phyloP scores from a whole-genome alignment of 1,140 invertebrate species.

The Maconellicoccus hirsutus region DNA sequence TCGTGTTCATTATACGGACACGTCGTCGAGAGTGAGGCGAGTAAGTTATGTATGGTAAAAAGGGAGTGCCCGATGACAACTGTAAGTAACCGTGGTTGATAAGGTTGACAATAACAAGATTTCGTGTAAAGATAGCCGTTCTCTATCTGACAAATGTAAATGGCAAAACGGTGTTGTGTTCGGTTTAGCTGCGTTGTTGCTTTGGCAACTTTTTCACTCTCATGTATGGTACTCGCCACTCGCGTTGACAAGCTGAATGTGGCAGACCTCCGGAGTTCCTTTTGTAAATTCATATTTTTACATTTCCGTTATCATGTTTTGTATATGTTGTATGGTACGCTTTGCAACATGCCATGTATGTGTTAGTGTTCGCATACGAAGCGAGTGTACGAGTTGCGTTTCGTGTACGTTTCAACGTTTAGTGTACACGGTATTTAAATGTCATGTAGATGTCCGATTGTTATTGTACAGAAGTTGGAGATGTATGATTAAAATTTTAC shows the following conservation, averaged over 20 bases:
- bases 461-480: no score
- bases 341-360: no score
- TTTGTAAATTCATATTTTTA: constrained; percentile 10
- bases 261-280: constrained; percentile 6
- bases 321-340: no score
- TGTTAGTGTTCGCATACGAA: no score
- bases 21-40: neutral
- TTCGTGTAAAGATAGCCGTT: neutral
- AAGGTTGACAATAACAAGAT: constrained; percentile 3
- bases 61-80: neutral
- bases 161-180: constrained; percentile 7
- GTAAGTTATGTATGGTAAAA: neutral
- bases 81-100: neutral
- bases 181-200: constrained; percentile 1
- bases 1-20: neutral
- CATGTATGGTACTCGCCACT: neutral
- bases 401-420: no score
- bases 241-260: constrained; percentile 2
- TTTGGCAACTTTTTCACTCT: neutral
- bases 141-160: neutral
- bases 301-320: constrained; percentile 1
- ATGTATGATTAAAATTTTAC: no score
- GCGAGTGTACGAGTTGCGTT: no score
- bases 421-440: no score
- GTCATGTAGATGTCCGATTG: no score